Percentiles rank a stretch among this genome's conserved stretches.
Evolutionary conservation across 1,140 invertebrate genomes (phyloP).

Genomic region (Frieseomelitta varia): DNA sequence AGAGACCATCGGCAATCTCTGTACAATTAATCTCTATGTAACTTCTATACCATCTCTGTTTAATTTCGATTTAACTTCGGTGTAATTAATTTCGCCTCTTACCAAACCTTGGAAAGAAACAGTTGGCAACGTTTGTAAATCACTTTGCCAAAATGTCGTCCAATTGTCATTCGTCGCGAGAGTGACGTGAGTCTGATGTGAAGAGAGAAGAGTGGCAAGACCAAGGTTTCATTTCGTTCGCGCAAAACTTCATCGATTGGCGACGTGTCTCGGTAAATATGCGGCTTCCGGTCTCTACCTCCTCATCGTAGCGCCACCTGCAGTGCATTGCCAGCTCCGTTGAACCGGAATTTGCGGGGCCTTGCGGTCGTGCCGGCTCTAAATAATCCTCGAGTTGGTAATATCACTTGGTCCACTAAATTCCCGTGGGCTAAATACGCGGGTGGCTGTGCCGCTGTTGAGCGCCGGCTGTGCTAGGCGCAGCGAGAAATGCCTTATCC

Average conservation of each 20-base stretch:
- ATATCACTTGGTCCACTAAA: constrained; percentile 65
- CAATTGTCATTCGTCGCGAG: too few relatives aligned
- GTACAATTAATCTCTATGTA: too few relatives aligned
- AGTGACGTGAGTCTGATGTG: too few relatives aligned
- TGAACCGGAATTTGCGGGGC: constrained; percentile 53
- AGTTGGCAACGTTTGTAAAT: too few relatives aligned
- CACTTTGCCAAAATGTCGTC: too few relatives aligned
- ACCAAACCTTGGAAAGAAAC: too few relatives aligned
- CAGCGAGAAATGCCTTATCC: constrained; percentile 57
- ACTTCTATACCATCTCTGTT: too few relatives aligned
- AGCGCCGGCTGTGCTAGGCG: constrained; percentile 36
- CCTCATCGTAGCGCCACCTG: neutral
- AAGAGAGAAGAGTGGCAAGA: neutral
- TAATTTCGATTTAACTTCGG: too few relatives aligned
- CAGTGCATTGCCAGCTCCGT: constrained; percentile 34
- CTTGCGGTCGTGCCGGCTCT: constrained; percentile 57
- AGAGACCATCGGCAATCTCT: too few relatives aligned
- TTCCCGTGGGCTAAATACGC: constrained; percentile 57
- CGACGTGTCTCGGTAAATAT: constrained; percentile 39
- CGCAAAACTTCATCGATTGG: constrained; percentile 30
- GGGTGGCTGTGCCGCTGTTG: constrained; percentile 22
- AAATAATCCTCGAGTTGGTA: constrained; percentile 66
- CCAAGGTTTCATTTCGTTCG: constrained; percentile 18
- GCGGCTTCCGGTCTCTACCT: neutral
- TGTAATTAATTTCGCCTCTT: too few relatives aligned